Percentiles rank a stretch among this genome's conserved stretches.
phyloP scores from a whole-genome alignment of 1,140 invertebrate genomes.

The Drosophila bipectinata region DNA sequence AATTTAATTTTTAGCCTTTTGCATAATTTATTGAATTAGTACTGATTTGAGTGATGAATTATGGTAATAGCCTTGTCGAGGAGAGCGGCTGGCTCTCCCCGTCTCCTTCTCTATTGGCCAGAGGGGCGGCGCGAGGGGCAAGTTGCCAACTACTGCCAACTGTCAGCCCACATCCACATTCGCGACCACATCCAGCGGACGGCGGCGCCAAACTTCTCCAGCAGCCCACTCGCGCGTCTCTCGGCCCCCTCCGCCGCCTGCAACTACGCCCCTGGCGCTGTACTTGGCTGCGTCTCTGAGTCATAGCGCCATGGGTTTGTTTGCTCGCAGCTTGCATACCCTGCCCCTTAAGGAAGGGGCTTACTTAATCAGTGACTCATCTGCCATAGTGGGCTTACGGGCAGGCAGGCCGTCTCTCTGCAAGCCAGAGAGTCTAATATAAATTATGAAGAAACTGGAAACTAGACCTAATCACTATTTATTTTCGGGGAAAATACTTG shows the following conservation, averaged over 20 bases:
- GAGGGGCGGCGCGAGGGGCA: background rate
- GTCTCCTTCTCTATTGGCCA: background rate
- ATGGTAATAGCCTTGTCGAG: constrained; percentile 24
- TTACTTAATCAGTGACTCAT: constrained; percentile 14
- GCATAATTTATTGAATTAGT: constrained; percentile 57
- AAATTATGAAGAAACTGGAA: too few species aligned
- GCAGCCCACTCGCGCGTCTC: constrained; percentile 25
- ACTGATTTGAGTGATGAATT: constrained; percentile 45
- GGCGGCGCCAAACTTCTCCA: constrained; percentile 35
- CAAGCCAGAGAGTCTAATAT: too few species aligned
- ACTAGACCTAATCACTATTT: too few species aligned
- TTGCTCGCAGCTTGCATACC: constrained; percentile 31
- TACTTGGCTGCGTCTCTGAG: constrained; percentile 40
- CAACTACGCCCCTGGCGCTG: constrained; percentile 17
- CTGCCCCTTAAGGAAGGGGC: constrained; percentile 23
- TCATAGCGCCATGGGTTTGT: constrained; percentile 43
- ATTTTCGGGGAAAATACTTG: too few species aligned
- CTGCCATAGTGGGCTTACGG: background rate
- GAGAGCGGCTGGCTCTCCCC: background rate
- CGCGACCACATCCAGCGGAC: constrained; percentile 3
- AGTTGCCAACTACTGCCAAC: constrained; percentile 16
- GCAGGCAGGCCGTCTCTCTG: too few species aligned
- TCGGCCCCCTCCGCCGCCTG: constrained; percentile 20
- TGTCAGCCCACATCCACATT: constrained; percentile 19
- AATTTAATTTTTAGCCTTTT: constrained; percentile 48